phyloP scores from a whole-genome alignment of 2,797 vertebrate species.

The Hydrolagus colliei region DNA sequence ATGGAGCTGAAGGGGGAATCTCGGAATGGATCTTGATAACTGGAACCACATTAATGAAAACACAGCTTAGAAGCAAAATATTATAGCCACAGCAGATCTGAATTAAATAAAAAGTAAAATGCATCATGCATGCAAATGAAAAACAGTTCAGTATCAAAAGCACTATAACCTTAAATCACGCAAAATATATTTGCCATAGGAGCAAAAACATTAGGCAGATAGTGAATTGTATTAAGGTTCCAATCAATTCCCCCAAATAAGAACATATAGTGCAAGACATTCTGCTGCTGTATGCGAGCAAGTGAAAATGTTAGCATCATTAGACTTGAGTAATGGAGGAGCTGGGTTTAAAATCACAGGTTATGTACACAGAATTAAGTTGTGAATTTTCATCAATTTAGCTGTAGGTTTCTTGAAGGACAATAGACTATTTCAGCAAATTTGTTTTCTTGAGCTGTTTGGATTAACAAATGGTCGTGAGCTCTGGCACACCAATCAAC shows the following conservation, averaged over 20 bases:
- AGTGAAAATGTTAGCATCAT: not conserved
- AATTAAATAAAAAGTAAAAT: constrained; percentile 44
- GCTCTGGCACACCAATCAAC: not conserved
- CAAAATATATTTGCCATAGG: not conserved
- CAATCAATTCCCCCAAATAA: not conserved
- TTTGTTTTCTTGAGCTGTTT: not conserved
- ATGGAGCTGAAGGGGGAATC: constrained; percentile 78
- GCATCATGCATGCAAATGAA: constrained; percentile 38
- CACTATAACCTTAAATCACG: constrained; percentile 30
- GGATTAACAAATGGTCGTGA: not conserved
- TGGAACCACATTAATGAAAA: constrained; percentile 52
- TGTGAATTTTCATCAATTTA: not conserved
- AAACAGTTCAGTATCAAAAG: constrained; percentile 33
- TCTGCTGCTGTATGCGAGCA: not conserved
- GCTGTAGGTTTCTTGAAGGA: not conserved
- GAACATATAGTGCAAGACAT: not conserved
- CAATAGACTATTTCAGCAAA: not conserved
- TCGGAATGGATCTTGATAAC: constrained; percentile 61
- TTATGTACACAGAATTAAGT: not conserved
- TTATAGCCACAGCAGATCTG: not conserved
- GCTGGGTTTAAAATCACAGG: not conserved
- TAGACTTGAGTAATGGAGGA: not conserved
- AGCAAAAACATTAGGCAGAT: not conserved
- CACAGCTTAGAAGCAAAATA: constrained; percentile 40
- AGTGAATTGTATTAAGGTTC: not conserved